Base-by-base conservation (phyloP, 2,113 vertebrate species). In the Tenrec ecaudatus region DNA sequence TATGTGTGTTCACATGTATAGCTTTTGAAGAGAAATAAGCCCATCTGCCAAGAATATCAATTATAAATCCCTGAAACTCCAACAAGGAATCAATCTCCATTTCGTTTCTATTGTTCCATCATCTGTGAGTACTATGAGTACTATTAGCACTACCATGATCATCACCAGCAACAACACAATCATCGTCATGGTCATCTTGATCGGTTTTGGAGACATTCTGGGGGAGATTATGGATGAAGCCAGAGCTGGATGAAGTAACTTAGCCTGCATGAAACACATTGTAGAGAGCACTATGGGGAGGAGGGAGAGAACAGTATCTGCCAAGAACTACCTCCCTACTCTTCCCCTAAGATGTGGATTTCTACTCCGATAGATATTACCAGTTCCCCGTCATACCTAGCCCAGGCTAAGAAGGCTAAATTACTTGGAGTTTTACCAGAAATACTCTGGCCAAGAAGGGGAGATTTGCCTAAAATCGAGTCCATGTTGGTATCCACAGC, bases 221-320 rank as follows among this genome's bases (percentile, higher is more conserved):
- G 9, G 9, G 11, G 3, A 31, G 23, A 3, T 2, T 10, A 7
- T 2, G 8, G 57, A 14, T 40, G 14, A 36, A 64, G 38, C 64
- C 69, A 66, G 62, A 27, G 38, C 66, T 40, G 12, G 4, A 25
- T 29, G 57, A 64, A 16, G 16, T 31, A 4, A 71, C 31, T 6
- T 33, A 71, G 68, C 68, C 3, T 71, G n/a, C 6, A n/a, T 33
- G 31, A 4, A 3, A 4, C 43, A 17, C 38, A 6, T 0, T 1
- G 57, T 4, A 10, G 43, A 29, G 53, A 73, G 47, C 38, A 6
- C 0, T 0, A 43, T 4, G 11, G 43, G 33, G 53, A 73, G 58
- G 64, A 25, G 5, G 31, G 31, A 4, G 23, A 31, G 64, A 0
- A 3, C 5, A 1, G 5, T 17, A 0, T 27, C 19, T 0, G 0